Conservation (phyloP, 2,888 invertebrate genomes). For the Orthosia incerta region DNA sequence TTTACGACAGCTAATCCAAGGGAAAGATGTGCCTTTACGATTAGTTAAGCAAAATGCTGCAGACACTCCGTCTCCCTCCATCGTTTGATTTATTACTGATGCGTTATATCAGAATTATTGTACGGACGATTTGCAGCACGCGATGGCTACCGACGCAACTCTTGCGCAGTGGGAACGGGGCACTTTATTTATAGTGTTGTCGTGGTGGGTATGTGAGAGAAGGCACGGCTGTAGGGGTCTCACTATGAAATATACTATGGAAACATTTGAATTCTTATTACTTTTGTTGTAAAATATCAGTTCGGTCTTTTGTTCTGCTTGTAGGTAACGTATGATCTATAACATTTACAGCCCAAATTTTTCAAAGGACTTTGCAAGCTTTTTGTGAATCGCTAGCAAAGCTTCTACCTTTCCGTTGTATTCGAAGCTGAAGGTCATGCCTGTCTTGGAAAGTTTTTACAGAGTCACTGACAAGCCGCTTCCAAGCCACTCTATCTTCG, state of each 20-base stretch:
- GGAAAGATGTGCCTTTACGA: conserved; percentile 62
- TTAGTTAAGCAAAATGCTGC: conserved; percentile 60
- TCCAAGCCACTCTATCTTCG: no score
- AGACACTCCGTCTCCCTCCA: conserved; percentile 53
- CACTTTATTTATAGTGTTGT: conserved; percentile 43
- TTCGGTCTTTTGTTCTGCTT: no score
- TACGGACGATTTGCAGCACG: conserved; percentile 46
- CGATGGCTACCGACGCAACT: conserved; percentile 48
- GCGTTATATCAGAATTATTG: conserved; percentile 46
- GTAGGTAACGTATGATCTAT: no score
- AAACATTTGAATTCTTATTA: not conserved
- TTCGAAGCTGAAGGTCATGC: no score
- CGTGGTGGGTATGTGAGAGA: not conserved
- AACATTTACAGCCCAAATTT: no score
- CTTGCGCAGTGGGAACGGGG: conserved; percentile 8
- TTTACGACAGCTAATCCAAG: conserved; percentile 65
- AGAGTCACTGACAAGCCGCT: no score
- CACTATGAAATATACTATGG: not conserved
- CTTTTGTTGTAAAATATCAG: not conserved
- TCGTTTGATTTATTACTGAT: conserved; percentile 49
- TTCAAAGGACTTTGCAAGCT: no score
- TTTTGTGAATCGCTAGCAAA: no score
- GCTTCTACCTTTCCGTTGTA: no score
- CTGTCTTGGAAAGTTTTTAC: no score
- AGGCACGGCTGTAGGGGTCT: not conserved